These are phyloP conservation scores for Lagodon rhomboides DNA, from an alignment of 2,797 vertebrate species.

Conservation along the genomic window DNA sequence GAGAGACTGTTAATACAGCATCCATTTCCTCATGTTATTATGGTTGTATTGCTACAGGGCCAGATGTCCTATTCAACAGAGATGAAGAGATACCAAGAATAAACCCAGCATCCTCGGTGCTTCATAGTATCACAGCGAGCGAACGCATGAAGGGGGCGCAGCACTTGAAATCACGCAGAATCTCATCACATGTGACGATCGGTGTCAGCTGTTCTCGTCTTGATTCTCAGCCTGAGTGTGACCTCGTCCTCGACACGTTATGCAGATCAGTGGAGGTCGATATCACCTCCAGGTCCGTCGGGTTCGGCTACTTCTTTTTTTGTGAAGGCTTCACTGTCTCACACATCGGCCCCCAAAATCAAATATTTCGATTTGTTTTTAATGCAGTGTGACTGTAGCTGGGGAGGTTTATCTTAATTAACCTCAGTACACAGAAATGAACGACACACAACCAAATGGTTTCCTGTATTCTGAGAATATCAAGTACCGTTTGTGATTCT, in stretches of 20 bases:
- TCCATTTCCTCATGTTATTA: slow-evolving; percentile 60
- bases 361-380: not conserved
- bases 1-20: slow-evolving; percentile 54
- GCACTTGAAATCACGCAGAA: slow-evolving; percentile 17
- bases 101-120: slow-evolving; percentile 48
- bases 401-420: not conserved
- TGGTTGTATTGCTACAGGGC: slow-evolving; percentile 56
- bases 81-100: slow-evolving; percentile 73
- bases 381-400: not conserved
- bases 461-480: not conserved
- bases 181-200: slow-evolving; percentile 21
- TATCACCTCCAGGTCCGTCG: slow-evolving; percentile 2
- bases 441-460: not conserved
- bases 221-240: slow-evolving; percentile 21
- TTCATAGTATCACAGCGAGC: slow-evolving; percentile 36
- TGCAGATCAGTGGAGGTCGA: slow-evolving; percentile 33
- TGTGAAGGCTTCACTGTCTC: not conserved
- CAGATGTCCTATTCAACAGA: slow-evolving; percentile 77
- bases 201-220: slow-evolving; percentile 21
- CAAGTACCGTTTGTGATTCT: not conserved
- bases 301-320: not conserved
- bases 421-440: not conserved
- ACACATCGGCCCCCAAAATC: no score
- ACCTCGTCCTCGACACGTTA: slow-evolving; percentile 17
- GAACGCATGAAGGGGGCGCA: slow-evolving; percentile 21